A percentile compares a stretch with the other conserved stretches of the same genome.
These are phyloP conservation scores for Uropetala carovei DNA, from an alignment of 2,888 invertebrate genomes.

Conservation along the genomic window DNA sequence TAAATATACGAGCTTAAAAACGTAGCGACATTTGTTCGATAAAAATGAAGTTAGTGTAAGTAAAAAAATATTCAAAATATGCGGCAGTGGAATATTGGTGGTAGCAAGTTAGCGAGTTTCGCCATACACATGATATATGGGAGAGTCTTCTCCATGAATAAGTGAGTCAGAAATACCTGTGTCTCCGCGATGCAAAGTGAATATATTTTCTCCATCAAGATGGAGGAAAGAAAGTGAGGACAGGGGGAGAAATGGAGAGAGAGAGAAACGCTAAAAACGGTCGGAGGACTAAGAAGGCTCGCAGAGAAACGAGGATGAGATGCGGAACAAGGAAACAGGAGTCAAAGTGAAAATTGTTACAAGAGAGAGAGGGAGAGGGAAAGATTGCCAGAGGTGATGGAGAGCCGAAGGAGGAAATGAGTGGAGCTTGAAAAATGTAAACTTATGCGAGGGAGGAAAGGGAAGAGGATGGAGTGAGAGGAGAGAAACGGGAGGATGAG, in stretches of 20 bases:
- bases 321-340: not conserved
- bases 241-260: no score
- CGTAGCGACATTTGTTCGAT: no score
- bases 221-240: not conserved
- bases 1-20: no score
- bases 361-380: not conserved
- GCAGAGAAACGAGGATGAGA: not conserved
- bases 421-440: not conserved
- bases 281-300: not conserved
- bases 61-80: no score
- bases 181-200: no score
- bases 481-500: not conserved
- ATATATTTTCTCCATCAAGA: not conserved
- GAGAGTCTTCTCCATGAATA: slow-evolving; percentile 1
- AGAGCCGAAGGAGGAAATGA: not conserved
- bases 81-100: no score
- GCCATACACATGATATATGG: not conserved
- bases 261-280: not conserved
- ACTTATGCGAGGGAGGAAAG: not conserved
- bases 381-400: not conserved
- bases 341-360: not conserved
- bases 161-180: not conserved
- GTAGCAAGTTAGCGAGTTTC: no score
- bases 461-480: not conserved
- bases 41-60: no score